A percentile compares a stretch with the other conserved stretches of the same genome.
phyloP scores from a whole-genome alignment of 2,888 invertebrate genomes.

The Achlya flavicornis region DNA sequence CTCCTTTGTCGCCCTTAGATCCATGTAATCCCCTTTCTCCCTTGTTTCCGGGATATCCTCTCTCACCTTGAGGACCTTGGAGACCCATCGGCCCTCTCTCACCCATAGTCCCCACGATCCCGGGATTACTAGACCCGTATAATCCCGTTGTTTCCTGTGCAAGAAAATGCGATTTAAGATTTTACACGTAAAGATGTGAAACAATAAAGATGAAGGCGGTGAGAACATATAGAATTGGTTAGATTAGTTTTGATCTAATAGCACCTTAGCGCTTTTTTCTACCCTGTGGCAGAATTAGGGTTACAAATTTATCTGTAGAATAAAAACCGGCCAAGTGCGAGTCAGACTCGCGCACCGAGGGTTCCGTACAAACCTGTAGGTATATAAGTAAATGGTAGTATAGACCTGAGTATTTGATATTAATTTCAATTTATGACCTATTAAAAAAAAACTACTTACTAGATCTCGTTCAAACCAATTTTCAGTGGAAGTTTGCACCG shows the following conservation, averaged over 20 bases:
- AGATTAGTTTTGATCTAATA: not conserved
- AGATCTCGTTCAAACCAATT: no score
- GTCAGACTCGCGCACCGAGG: no score
- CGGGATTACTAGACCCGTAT: conserved; percentile 81
- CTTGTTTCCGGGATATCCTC: conserved; percentile 84
- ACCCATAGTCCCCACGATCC: conserved; percentile 87
- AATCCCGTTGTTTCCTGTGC: conserved; percentile 78
- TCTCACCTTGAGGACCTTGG: conserved; percentile 86
- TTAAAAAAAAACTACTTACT: no score
- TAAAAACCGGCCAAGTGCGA: no score
- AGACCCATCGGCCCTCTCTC: conserved; percentile 87
- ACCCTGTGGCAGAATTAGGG: not conserved
- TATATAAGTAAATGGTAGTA: no score
- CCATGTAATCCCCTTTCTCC: conserved; percentile 86
- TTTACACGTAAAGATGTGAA: conserved; percentile 33
- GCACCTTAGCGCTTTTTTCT: not conserved
- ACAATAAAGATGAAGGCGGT: conserved; percentile 17
- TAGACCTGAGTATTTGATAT: no score
- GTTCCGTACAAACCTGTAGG: no score
- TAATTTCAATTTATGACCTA: no score
- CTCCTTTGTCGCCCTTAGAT: conserved; percentile 88
- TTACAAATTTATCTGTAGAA: not conserved
- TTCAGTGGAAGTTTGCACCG: no score
- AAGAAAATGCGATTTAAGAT: conserved; percentile 51
- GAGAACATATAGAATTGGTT: not conserved